phyloP scores from a whole-genome alignment of 2,113 vertebrate species.

The Baryphthengus martii region DNA sequence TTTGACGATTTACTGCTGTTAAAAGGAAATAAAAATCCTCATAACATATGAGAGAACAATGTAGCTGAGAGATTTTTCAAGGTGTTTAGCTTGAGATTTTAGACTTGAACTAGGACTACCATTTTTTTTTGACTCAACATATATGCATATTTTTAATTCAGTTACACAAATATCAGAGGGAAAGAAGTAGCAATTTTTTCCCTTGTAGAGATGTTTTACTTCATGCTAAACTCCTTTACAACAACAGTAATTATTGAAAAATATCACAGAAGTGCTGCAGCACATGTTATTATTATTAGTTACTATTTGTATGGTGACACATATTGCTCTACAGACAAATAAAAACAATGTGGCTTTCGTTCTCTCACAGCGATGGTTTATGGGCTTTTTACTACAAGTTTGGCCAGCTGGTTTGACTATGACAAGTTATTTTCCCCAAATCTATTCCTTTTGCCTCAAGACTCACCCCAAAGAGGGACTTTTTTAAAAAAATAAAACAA shows the following conservation, averaged over 20 bases:
- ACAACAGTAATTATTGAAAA: conserved; percentile 65
- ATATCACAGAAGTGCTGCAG: conserved; percentile 45
- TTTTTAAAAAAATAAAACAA: no score
- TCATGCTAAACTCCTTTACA: conserved; percentile 41
- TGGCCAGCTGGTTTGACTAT: neutral
- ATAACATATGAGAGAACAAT: neutral
- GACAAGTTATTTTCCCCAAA: neutral
- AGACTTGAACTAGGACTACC: neutral
- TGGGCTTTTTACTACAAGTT: neutral
- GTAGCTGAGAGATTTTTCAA: neutral
- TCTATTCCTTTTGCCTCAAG: neutral
- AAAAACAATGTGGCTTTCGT: conserved; percentile 39
- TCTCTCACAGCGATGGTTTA: neutral
- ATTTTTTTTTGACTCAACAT: neutral
- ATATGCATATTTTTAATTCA: conserved; percentile 39
- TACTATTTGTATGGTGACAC: conserved; percentile 49
- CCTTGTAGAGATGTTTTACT: conserved; percentile 36
- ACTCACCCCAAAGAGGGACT: accelerated
- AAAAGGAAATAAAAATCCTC: conserved; percentile 32
- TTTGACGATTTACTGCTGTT: conserved; percentile 15
- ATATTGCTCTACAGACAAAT: conserved; percentile 54
- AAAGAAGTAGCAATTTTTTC: conserved; percentile 34
- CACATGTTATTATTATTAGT: conserved; percentile 51
- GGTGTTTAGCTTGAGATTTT: conserved; percentile 31
- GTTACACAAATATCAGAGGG: conserved; percentile 31